These are phyloP conservation scores for Apodemia zela DNA, from an alignment of 2,888 invertebrate species.

Conservation along the genomic window DNA sequence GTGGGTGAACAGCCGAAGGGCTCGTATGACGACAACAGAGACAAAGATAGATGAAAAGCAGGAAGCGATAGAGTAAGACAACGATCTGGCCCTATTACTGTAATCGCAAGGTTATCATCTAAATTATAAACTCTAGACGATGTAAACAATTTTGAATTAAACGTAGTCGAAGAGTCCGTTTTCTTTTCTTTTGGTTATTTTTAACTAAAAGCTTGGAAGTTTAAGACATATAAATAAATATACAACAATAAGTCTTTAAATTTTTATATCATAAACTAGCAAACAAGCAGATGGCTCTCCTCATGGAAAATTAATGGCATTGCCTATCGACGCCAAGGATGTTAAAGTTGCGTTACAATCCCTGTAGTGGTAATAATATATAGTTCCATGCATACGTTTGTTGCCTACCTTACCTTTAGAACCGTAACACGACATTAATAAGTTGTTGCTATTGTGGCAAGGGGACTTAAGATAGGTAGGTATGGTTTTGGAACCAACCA, in stretches of 20 bases:
- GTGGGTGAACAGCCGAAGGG: constrained; percentile 60
- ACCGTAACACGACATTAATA: background rate
- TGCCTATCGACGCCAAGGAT: too few relatives aligned
- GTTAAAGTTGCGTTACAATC: background rate
- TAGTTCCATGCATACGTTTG: background rate
- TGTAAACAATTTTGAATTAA: background rate
- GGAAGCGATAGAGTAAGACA: constrained; percentile 12
- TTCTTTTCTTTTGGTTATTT: background rate
- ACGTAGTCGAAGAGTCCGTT: background rate
- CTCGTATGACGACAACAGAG: constrained; percentile 52
- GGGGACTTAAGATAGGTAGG: too few relatives aligned
- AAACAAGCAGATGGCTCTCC: too few relatives aligned
- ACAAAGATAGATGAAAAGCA: constrained; percentile 30
- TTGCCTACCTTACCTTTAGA: background rate
- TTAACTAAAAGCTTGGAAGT: background rate
- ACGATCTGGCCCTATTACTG: constrained; percentile 9
- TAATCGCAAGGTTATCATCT: constrained; percentile 9
- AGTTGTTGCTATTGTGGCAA: background rate
- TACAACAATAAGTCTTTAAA: too few relatives aligned
- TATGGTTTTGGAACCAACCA: background rate
- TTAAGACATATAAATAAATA: too few relatives aligned
- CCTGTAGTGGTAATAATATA: background rate
- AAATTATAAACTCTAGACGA: too few relatives aligned
- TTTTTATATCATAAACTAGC: too few relatives aligned
- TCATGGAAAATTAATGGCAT: too few relatives aligned